Evolutionary conservation across 1,140 invertebrate genomes (phyloP).

Genomic region (Diorhabda sublineata): DNA sequence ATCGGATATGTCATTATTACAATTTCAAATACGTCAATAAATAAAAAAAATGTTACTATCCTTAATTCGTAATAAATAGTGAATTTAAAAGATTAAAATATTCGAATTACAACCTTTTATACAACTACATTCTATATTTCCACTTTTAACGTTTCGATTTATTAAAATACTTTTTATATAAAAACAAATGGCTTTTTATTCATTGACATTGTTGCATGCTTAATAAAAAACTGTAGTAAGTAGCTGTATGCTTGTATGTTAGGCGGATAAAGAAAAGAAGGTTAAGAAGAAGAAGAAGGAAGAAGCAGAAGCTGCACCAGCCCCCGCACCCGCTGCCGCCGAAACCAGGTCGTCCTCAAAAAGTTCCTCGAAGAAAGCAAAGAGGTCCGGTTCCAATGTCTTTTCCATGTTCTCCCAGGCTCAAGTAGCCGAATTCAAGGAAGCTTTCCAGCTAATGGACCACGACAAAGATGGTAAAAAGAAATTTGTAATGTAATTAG

Average conservation of each 20-base stretch:
- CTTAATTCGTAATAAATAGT: not conserved
- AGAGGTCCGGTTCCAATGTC: conserved; percentile 86
- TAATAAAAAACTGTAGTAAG: too few species aligned
- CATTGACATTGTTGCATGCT: too few species aligned
- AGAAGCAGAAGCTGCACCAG: conserved; percentile 57
- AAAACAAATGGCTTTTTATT: too few species aligned
- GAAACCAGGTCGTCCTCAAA: conserved; percentile 55
- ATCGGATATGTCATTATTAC: not conserved
- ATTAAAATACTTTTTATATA: too few species aligned
- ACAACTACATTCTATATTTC: too few species aligned
- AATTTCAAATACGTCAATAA: not conserved
- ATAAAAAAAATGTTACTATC: not conserved
- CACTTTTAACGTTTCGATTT: too few species aligned
- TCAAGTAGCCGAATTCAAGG: conserved; percentile 94
- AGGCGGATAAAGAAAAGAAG: conserved; percentile 81
- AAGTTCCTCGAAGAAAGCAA: conserved; percentile 70
- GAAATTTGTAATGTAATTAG: not conserved
- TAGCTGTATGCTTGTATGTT: conserved; percentile 17
- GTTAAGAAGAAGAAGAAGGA: conserved; percentile 73
- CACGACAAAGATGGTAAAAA: conserved; percentile 80
- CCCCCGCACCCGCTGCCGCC: conserved; percentile 55
- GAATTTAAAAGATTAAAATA: not conserved
- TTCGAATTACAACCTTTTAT: not conserved
- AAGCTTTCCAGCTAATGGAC: conserved; percentile 98
- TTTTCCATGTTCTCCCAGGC: conserved; percentile 96